These are phyloP conservation scores for Xestobium rufovillosum DNA, from an alignment of 2,888 invertebrate species.

Conservation along the genomic window DNA sequence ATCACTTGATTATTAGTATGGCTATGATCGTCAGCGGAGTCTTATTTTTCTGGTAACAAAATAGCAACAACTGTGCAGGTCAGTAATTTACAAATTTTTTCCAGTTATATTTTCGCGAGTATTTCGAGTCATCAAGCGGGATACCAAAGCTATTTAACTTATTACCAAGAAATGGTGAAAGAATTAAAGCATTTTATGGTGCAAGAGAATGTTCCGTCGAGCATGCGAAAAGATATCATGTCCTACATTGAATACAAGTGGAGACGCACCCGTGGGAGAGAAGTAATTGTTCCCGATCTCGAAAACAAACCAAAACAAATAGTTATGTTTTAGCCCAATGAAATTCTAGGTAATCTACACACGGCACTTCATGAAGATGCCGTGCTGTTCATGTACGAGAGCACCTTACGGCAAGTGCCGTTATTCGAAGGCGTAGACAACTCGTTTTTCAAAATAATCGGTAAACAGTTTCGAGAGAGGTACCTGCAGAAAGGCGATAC, in stretches of 20 bases:
- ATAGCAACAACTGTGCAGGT: neutral
- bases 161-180: conserved; percentile 16
- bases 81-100: conserved; percentile 6
- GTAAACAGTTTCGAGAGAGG: conserved; percentile 47
- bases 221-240: conserved; percentile 11
- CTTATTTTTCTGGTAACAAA: conserved; percentile 45
- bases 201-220: conserved; percentile 13
- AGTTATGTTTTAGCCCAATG: conserved; percentile 16
- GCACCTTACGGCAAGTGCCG: conserved; percentile 48
- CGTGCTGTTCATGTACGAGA: conserved; percentile 48
- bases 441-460: conserved; percentile 49
- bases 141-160: conserved; percentile 18
- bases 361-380: conserved; percentile 50
- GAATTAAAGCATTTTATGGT: conserved; percentile 17
- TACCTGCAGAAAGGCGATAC: conserved; percentile 47
- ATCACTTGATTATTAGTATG: conserved; percentile 44
- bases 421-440: conserved; percentile 48
- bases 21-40: conserved; percentile 44
- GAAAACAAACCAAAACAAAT: neutral
- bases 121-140: conserved; percentile 23
- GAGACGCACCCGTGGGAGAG: conserved; percentile 16
- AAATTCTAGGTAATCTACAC: conserved; percentile 37
- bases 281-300: conserved; percentile 9
- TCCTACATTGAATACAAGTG: conserved; percentile 16
- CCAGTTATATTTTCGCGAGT: conserved; percentile 21